These are phyloP conservation scores for Creontiades dilutus DNA, from an alignment of 2,888 invertebrate genomes.

Conservation along the genomic window DNA sequence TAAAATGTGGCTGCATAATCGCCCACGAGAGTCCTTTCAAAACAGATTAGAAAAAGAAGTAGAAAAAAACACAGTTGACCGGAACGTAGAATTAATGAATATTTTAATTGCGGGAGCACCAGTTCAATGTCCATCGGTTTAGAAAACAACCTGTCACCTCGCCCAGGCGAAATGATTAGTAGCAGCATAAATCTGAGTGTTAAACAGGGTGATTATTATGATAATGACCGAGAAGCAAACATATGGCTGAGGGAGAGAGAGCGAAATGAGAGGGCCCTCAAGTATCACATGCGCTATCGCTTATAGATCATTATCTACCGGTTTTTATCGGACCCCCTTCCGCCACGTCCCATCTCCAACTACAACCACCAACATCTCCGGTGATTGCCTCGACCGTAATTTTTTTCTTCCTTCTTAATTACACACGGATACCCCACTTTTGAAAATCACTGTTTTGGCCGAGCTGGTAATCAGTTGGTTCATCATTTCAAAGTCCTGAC, in stretches of 20 bases:
- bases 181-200: conserved; percentile 58
- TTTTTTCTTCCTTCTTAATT: not conserved
- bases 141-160: conserved; percentile 66
- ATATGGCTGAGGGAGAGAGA: conserved; percentile 52
- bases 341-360: no score
- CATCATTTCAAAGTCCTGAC: not conserved
- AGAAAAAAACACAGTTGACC: not conserved
- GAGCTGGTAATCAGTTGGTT: not conserved
- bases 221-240: conserved; percentile 64
- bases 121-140: conserved; percentile 63
- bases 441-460: conserved; percentile 1
- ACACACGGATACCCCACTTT: conserved; percentile 23
- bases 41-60: not conserved
- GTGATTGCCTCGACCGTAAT: not conserved
- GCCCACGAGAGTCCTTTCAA: conserved; percentile 21
- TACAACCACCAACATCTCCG: not conserved
- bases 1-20: conserved; percentile 32
- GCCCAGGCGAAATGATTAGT: conserved; percentile 65
- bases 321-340: not conserved
- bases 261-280: not conserved
- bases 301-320: conserved; percentile 58
- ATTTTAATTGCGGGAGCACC: conserved; percentile 60
- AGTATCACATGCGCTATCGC: conserved; percentile 55
- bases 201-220: conserved; percentile 66
- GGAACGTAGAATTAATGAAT: conserved; percentile 53